Percentiles rank a stretch among this genome's conserved stretches.
Evolutionary conservation across 2,113 vertebrate genomes (phyloP).

Genomic region (Hiodon tergisus): DNA sequence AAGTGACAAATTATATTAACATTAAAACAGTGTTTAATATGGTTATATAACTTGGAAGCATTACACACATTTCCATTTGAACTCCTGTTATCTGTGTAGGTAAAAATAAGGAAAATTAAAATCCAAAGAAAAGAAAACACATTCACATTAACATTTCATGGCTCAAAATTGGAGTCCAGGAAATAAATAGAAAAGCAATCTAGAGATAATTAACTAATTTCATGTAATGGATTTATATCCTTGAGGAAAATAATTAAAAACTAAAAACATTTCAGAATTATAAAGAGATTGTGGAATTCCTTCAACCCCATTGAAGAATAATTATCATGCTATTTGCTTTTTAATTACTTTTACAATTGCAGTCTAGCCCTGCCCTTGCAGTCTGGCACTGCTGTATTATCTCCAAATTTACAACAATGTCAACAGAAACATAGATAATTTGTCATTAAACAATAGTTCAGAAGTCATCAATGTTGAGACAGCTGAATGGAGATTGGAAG

Average conservation of each 20-base stretch:
- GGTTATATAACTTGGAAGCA: background rate
- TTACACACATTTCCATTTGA: background rate
- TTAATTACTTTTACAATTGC: slow-evolving; percentile 20
- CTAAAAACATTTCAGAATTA: slow-evolving; percentile 18
- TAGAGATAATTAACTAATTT: slow-evolving; percentile 21
- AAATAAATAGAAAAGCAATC: slow-evolving; percentile 23
- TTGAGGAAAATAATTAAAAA: slow-evolving; percentile 23
- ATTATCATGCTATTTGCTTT: slow-evolving; percentile 20
- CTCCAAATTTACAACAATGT: background rate
- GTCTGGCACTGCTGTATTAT: background rate
- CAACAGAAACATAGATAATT: background rate
- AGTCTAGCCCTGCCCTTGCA: background rate
- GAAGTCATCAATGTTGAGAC: background rate
- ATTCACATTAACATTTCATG: slow-evolving; percentile 14
- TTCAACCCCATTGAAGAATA: slow-evolving; percentile 13
- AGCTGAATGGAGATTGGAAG: no score
- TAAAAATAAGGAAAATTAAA: background rate
- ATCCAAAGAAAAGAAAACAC: background rate
- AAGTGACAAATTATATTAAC: no score
- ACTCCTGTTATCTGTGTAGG: background rate
- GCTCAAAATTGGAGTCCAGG: slow-evolving; percentile 3
- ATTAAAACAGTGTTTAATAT: background rate
- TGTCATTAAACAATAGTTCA: slow-evolving; percentile 4
- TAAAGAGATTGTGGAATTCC: slow-evolving; percentile 15
- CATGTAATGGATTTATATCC: slow-evolving; percentile 20